Base-by-base conservation (phyloP, 2,888 invertebrate species). In the Lasioglossum leucozonium region DNA sequence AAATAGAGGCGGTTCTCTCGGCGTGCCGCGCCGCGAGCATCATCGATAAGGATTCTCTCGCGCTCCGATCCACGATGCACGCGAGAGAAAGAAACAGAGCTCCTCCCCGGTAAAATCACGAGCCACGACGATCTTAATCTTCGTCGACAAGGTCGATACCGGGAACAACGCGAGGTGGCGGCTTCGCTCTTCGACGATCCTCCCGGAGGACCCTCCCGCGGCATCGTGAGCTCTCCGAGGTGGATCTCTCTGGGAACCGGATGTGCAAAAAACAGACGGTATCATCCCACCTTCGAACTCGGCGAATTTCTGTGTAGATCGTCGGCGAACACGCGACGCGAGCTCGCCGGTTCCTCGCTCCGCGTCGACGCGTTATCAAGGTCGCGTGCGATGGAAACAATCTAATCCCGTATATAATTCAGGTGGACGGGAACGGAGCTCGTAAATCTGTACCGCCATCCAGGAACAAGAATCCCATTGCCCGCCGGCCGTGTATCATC, bases 51-150 rank as follows among this genome's bases (percentile, higher is more conserved):
- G 71, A 72, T 75, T 30, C 78, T 81, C 22, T 51, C 51, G 51
- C 84, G 74, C 78, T 55, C 72, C 89, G 62, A 1, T 80, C 51
- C 67, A 26, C 80, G 58, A 26, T 26, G 16, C 22, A 22, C 37
- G 11, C n/a, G n/a, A n/a, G n/a, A n/a, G n/a, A 55, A n/a, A 58
- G 55, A 58, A 26, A n/a, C 10, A 55, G 55, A 34, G 73, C 69
- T 83, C 72, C 34, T 34, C 34, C 3, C 26, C 55, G 67, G 79
- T 77, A 65, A 85, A 85, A 79, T 81, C 85, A n/a, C n/a, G 82
- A 81, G 77, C 76, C 73, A 73, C 77, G 84, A 79, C 82, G 87
- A 89, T 89, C 86, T 87, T 89, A 89, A 89, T 89, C 89, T 87
- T 58, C 44, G 55, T 10, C 74, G 82, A 80, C 87, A 89, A 85